Conservation (phyloP, 2,888 invertebrate genomes). For the Nemotelus pantherinus region DNA sequence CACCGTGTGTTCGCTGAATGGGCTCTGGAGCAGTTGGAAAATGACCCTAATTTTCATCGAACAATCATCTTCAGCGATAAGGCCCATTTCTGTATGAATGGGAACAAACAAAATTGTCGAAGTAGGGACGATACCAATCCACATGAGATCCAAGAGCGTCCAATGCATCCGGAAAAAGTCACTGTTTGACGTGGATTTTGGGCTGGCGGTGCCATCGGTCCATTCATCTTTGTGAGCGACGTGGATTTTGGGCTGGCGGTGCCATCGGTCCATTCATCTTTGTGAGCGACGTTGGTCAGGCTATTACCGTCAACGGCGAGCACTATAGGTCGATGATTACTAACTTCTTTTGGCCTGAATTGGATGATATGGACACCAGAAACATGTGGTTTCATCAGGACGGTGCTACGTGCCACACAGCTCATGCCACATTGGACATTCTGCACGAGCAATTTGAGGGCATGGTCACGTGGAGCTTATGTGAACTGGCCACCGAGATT, state of each 20-base stretch:
- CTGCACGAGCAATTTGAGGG: constrained; percentile 15
- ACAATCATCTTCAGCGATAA: no score
- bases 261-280: no score
- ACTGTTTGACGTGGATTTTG: no score
- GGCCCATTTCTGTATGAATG: neutral
- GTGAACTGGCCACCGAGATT: constrained; percentile 9
- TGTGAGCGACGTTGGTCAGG: neutral
- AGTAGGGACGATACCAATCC: no score
- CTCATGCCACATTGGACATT: neutral
- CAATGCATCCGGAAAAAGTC: no score
- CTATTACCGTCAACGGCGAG: neutral
- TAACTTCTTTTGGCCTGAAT: neutral
- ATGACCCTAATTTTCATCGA: no score
- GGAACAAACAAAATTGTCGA: neutral
- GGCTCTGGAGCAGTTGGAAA: no score
- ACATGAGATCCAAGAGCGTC: no score
- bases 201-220: no score
- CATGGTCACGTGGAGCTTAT: neutral
- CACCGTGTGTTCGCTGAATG: neutral
- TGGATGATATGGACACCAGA: neutral
- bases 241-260: neutral
- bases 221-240: neutral
- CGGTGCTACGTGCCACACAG: neutral
- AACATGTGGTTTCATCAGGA: neutral
- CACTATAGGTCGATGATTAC: neutral